These are phyloP conservation scores for Choristoneura fumiferana DNA, from an alignment of 1,140 invertebrate genomes.

Conservation along the genomic window DNA sequence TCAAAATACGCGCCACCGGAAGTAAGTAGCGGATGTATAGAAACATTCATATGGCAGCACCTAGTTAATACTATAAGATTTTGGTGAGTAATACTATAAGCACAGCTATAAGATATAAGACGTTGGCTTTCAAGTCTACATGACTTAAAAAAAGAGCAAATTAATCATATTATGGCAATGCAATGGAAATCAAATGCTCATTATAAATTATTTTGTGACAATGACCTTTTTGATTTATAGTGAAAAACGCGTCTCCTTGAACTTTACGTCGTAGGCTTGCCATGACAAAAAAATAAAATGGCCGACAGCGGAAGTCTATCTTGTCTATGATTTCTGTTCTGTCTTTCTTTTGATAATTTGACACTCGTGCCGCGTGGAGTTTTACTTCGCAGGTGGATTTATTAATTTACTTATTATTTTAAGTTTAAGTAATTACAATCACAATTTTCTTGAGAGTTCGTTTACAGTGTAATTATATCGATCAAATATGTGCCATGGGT, in stretches of 20 bases:
- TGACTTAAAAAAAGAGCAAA: too few relatives aligned
- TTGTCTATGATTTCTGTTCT: conserved; percentile 33
- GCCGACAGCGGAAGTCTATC: conserved; percentile 60
- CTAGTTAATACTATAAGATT: too few relatives aligned
- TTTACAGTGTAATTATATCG: conserved; percentile 36
- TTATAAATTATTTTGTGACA: too few relatives aligned
- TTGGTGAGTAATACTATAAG: too few relatives aligned
- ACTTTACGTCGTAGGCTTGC: conserved; percentile 32
- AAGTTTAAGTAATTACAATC: not conserved
- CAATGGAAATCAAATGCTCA: too few relatives aligned
- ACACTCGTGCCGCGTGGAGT: conserved; percentile 79
- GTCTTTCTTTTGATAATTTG: conserved; percentile 74
- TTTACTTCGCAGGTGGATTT: conserved; percentile 72
- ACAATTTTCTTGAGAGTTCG: not conserved
- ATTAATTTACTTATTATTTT: conserved; percentile 4
- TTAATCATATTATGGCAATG: too few relatives aligned
- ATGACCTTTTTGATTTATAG: not conserved
- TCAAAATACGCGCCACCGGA: conserved; percentile 27
- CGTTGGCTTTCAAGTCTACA: too few relatives aligned
- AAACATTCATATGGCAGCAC: too few relatives aligned
- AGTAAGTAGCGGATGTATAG: not conserved
- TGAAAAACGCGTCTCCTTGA: not conserved
- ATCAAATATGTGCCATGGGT: conserved; percentile 33
- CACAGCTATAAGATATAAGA: too few relatives aligned
- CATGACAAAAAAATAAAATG: conserved; percentile 47